These are phyloP conservation scores for Drosophila melanica DNA, from an alignment of 1,140 invertebrate species.

Conservation along the genomic window DNA sequence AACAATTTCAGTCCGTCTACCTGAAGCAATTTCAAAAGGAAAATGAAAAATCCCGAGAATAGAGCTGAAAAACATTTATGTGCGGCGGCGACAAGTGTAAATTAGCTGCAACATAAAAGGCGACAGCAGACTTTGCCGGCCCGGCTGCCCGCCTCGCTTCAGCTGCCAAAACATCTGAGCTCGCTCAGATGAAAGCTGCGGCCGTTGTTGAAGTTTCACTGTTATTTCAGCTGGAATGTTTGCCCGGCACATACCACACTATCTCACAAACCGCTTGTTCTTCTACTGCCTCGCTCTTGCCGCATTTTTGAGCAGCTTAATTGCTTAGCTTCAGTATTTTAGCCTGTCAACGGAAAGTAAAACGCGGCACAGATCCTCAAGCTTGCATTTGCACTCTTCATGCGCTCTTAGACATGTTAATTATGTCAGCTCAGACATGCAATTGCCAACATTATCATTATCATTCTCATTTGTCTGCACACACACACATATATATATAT, in stretches of 20 bases:
- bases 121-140: slow-evolving; percentile 25
- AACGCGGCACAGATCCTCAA: slow-evolving; percentile 55
- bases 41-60: slow-evolving; percentile 70
- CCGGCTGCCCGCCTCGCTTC: background rate
- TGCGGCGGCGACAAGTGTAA: slow-evolving; percentile 62
- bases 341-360: slow-evolving; percentile 64
- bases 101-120: slow-evolving; percentile 63
- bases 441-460: slow-evolving; percentile 63
- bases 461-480: slow-evolving; percentile 66
- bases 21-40: slow-evolving; percentile 62
- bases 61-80: slow-evolving; percentile 55
- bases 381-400: slow-evolving; percentile 35
- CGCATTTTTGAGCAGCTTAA: slow-evolving; percentile 71
- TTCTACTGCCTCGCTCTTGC: slow-evolving; percentile 36
- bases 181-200: slow-evolving; percentile 28
- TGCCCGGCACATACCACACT: slow-evolving; percentile 22
- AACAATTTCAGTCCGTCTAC: slow-evolving; percentile 55
- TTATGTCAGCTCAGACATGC: slow-evolving; percentile 65
- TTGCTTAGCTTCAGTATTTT: slow-evolving; percentile 39
- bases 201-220: slow-evolving; percentile 47
- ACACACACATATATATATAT: slow-evolving; percentile 39
- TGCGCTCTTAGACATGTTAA: slow-evolving; percentile 77
- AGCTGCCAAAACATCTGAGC: slow-evolving; percentile 14
- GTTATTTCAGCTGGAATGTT: slow-evolving; percentile 40
- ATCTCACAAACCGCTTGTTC: background rate